phyloP scores from a whole-genome alignment of 2,888 invertebrate species.

The Nephrocerus scutellatus region DNA sequence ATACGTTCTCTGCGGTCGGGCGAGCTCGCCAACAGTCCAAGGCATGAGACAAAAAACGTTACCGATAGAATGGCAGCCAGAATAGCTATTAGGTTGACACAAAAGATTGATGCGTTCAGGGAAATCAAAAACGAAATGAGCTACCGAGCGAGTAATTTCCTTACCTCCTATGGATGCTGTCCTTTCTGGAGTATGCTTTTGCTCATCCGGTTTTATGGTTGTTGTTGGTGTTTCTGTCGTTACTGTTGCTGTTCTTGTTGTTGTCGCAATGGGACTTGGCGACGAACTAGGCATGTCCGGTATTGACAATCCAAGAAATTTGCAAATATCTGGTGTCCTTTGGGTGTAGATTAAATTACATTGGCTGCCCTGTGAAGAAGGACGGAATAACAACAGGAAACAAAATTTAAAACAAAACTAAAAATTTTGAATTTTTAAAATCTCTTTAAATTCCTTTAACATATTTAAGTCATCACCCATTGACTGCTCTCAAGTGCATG shows the following conservation, averaged over 20 bases:
- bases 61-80: constrained; percentile 35
- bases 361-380: constrained; percentile 30
- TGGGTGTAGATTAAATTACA: constrained; percentile 42
- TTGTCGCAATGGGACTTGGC: constrained; percentile 2
- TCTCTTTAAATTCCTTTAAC: no score
- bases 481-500: no score
- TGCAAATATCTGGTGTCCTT: constrained; percentile 42
- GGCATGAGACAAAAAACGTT: constrained; percentile 33
- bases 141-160: constrained; percentile 4
- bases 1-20: constrained; percentile 36
- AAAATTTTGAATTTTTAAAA: no score
- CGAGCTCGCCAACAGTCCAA: constrained; percentile 37
- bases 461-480: no score
- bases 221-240: constrained; percentile 17
- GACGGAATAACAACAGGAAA: no score
- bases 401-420: no score
- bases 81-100: constrained; percentile 27
- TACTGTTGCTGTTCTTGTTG: constrained; percentile 19
- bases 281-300: constrained; percentile 11
- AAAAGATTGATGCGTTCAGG: constrained; percentile 6
- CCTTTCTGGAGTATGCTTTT: constrained; percentile 25
- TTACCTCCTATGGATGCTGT: constrained; percentile 38
- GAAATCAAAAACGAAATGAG: background rate
- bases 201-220: constrained; percentile 4
- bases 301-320: constrained; percentile 35